Conservation (phyloP, 2,888 invertebrate genomes). For the Pseudeuparius sepicola region DNA sequence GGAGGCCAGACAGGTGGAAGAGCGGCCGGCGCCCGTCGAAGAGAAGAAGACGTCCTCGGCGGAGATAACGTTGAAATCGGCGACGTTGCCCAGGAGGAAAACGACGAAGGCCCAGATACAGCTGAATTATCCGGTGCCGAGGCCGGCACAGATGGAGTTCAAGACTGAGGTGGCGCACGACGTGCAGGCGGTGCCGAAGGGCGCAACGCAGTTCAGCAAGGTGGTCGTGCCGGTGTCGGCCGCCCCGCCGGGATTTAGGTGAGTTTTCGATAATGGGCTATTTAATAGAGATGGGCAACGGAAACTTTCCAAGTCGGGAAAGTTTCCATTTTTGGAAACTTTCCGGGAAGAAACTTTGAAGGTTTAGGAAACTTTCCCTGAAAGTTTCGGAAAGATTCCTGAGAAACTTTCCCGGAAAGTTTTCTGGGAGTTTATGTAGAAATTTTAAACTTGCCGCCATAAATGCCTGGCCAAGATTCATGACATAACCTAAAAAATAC, state of each 20-base stretch:
- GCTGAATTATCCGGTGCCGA: constrained; percentile 42
- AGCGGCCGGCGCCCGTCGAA: constrained; percentile 26
- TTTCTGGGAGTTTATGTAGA: too few relatives aligned
- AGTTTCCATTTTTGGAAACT: too few relatives aligned
- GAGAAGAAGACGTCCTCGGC: constrained; percentile 50
- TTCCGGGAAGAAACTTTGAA: too few relatives aligned
- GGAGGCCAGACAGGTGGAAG: constrained; percentile 27
- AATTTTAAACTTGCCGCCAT: too few relatives aligned
- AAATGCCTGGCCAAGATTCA: too few relatives aligned
- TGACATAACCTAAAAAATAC: too few relatives aligned
- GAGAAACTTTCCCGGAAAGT: too few relatives aligned
- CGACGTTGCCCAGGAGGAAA: constrained; percentile 55
- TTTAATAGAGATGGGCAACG: too few relatives aligned
- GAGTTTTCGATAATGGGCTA: too few relatives aligned
- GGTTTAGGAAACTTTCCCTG: too few relatives aligned
- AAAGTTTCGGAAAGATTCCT: too few relatives aligned
- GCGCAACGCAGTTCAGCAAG: constrained; percentile 45
- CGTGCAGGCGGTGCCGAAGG: constrained; percentile 38
- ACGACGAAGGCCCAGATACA: constrained; percentile 55
- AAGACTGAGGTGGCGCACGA: constrained; percentile 53
- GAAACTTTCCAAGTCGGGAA: too few relatives aligned
- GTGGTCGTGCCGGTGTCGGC: constrained; percentile 47
- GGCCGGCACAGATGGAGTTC: constrained; percentile 42
- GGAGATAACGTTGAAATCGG: constrained; percentile 56
- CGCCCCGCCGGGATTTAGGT: constrained; percentile 28